A percentile compares a stretch with the other conserved stretches of the same genome.
phyloP scores from a whole-genome alignment of 1,140 invertebrate genomes.

The Drosophila trapezifrons region DNA sequence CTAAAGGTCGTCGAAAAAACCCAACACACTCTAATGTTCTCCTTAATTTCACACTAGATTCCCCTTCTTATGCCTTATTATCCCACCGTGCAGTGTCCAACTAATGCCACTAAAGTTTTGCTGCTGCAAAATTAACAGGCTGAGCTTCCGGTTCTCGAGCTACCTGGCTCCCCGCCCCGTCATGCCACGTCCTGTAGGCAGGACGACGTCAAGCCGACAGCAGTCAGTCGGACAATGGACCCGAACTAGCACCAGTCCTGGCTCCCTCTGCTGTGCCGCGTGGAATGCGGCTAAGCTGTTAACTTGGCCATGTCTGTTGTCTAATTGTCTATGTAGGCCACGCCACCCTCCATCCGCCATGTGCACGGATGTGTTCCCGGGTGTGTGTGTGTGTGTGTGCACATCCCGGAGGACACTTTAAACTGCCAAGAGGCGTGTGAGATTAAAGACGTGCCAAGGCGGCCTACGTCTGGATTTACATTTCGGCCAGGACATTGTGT shows the following conservation, averaged over 20 bases:
- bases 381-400: slow-evolving; percentile 21
- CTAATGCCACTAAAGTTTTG: slow-evolving; percentile 48
- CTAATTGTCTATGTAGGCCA: slow-evolving; percentile 64
- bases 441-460: slow-evolving; percentile 63
- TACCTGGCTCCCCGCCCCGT: slow-evolving; percentile 32
- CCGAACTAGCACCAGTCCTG: slow-evolving; percentile 17
- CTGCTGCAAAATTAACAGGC: slow-evolving; percentile 61
- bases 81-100: slow-evolving; percentile 23
- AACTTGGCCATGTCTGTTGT: slow-evolving; percentile 56
- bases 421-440: slow-evolving; percentile 64
- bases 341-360: slow-evolving; percentile 16
- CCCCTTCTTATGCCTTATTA: background rate
- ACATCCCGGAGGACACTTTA: slow-evolving; percentile 72
- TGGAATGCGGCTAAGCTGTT: slow-evolving; percentile 58
- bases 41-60: background rate
- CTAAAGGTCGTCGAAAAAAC: background rate
- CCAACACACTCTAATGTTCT: no score
- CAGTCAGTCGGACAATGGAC: slow-evolving; percentile 57
- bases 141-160: slow-evolving; percentile 60
- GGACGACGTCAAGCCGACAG: slow-evolving; percentile 56
- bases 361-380: slow-evolving; percentile 10
- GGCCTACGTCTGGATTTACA: slow-evolving; percentile 60
- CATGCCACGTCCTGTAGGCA: slow-evolving; percentile 24
- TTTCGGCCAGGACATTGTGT: slow-evolving; percentile 48
- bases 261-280: slow-evolving; percentile 2